Evolutionary conservation across 2,888 invertebrate genomes (phyloP).

Genomic region (Loripinus fragilis): DNA sequence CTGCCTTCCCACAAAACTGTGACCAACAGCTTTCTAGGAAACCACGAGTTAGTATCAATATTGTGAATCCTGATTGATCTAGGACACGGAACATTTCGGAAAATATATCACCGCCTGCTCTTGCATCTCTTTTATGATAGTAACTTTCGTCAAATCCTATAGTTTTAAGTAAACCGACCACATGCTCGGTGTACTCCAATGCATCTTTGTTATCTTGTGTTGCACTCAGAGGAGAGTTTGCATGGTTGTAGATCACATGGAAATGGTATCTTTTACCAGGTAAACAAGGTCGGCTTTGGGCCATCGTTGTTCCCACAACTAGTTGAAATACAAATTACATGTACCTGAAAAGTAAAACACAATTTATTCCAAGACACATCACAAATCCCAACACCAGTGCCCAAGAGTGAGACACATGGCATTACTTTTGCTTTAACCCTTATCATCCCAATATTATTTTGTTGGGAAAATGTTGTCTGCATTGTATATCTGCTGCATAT

Average conservation of each 20-base stretch:
- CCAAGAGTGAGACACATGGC: too few species aligned
- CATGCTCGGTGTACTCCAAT: conserved; percentile 2
- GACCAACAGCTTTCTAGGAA: conserved; percentile 41
- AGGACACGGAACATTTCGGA: conserved; percentile 35
- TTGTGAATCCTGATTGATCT: conserved; percentile 19
- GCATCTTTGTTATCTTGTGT: conserved; percentile 19
- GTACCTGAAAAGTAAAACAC: too few species aligned
- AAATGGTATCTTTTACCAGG: conserved; percentile 28
- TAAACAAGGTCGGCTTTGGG: too few species aligned
- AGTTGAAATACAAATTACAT: too few species aligned
- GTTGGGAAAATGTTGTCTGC: too few species aligned
- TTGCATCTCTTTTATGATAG: conserved; percentile 41
- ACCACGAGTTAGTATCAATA: conserved; percentile 33
- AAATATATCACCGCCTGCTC: conserved; percentile 41
- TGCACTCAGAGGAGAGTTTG: conserved; percentile 1
- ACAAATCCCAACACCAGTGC: too few species aligned
- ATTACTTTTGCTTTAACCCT: too few species aligned
- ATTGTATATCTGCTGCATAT: too few species aligned
- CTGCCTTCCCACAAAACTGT: conserved; percentile 27
- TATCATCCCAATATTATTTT: too few species aligned
- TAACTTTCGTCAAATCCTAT: conserved; percentile 20
- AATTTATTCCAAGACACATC: too few species aligned
- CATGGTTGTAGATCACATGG: conserved; percentile 38
- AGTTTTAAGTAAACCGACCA: neutral
- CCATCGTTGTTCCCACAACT: too few species aligned